phyloP scores from a whole-genome alignment of 1,140 invertebrate genomes.

The Diorhabda carinulata region DNA sequence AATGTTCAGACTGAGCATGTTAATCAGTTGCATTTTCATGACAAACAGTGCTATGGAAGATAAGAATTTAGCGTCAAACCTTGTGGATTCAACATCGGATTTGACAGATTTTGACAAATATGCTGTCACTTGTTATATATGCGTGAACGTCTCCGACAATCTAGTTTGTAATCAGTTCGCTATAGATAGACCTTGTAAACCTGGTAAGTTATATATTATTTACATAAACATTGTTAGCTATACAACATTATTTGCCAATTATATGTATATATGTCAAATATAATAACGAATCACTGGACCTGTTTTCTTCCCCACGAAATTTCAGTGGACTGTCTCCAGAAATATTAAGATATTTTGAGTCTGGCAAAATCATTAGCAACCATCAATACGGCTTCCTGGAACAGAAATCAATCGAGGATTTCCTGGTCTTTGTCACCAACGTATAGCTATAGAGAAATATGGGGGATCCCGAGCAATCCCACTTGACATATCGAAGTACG shows the following conservation, averaged over 20 bases:
- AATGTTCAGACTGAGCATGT: conserved; percentile 47
- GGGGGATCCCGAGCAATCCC: too few species aligned
- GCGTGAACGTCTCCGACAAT: conserved; percentile 66
- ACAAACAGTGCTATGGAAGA: conserved; percentile 44
- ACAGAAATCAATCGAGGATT: too few species aligned
- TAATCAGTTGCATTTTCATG: conserved; percentile 48
- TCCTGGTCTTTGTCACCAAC: too few species aligned
- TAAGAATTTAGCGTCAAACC: conserved; percentile 27
- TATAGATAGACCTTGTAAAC: conserved; percentile 61
- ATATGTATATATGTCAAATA: too few species aligned
- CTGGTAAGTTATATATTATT: conserved; percentile 41
- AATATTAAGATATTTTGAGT: too few species aligned
- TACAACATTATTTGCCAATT: background rate
- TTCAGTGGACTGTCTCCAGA: too few species aligned
- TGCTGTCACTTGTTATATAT: conserved; percentile 61
- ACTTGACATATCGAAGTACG: too few species aligned
- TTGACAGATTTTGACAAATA: conserved; percentile 42
- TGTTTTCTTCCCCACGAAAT: too few species aligned
- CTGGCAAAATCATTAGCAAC: too few species aligned
- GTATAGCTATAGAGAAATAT: too few species aligned
- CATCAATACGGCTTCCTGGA: too few species aligned
- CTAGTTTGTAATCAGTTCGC: conserved; percentile 63
- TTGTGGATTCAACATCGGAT: conserved; percentile 21
- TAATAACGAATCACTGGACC: too few species aligned
- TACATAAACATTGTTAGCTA: background rate